A percentile compares a stretch with the other conserved stretches of the same genome.
phyloP scores from a whole-genome alignment of 1,140 invertebrate species.

The Tetranychus cinnabarinus region DNA sequence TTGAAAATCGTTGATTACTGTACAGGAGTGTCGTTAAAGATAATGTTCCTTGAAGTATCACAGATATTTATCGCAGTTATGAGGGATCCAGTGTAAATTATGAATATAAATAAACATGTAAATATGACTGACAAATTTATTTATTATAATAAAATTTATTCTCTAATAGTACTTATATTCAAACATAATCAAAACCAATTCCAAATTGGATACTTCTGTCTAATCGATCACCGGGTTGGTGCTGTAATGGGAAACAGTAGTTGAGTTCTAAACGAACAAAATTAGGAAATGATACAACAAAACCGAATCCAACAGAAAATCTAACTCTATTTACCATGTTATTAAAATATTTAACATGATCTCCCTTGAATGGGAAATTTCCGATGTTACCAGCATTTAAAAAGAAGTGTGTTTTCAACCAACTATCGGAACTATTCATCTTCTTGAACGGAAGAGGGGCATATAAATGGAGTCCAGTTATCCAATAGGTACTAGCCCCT shows the following conservation, averaged over 20 bases:
- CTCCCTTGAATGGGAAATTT: conserved; percentile 24
- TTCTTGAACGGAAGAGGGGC: conserved; percentile 59
- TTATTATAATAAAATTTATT: too few relatives aligned
- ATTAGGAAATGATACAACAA: conserved; percentile 48
- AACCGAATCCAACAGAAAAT: conserved; percentile 37
- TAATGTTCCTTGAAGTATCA: too few relatives aligned
- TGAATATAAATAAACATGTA: too few relatives aligned
- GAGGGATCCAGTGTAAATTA: too few relatives aligned
- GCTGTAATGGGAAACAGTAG: conserved; percentile 41
- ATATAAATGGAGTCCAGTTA: conserved; percentile 49
- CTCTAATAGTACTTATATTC: conserved; percentile 13
- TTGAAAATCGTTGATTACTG: too few relatives aligned
- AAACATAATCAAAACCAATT: conserved; percentile 36
- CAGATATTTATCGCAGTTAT: too few relatives aligned
- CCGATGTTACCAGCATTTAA: conserved; percentile 53
- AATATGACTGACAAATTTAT: too few relatives aligned
- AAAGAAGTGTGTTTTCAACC: conserved; percentile 61
- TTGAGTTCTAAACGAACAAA: conserved; percentile 62
- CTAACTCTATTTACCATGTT: conserved; percentile 14
- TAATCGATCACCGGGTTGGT: conserved; percentile 25
- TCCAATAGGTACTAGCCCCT: conserved; percentile 44
- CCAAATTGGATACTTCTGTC: conserved; percentile 41
- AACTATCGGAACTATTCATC: conserved; percentile 31
- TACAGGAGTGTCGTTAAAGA: too few relatives aligned
- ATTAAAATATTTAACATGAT: conserved; percentile 17